Evolutionary conservation across 1,140 invertebrate genomes (phyloP), one percentile per base, ranked within the genome.

Genomic region (Aethina tumida): DNA sequence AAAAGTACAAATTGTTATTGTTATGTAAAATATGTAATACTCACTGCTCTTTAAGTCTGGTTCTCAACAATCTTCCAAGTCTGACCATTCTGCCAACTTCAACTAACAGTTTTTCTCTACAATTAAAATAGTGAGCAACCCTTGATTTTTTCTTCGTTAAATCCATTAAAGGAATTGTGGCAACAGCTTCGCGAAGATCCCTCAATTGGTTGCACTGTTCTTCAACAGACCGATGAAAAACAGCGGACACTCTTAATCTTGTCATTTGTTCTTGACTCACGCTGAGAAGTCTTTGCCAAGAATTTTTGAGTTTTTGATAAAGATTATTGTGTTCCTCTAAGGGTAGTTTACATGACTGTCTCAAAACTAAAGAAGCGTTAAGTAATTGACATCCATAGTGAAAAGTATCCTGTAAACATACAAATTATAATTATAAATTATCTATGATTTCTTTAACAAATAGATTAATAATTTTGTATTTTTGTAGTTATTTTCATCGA

Each of bases 191-290:
- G 9, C 69, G 66, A 18, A 80, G 50, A 35, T 76, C 70, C 9
- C 63, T 55, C 24, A 80, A 43, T 47, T 74, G 70, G 15, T 59
- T 64, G 39, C 73, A 77, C 29, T 79, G 73, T 57, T 84, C 77
- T 52, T 84, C 75, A 25, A 84, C 75, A 33, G 74, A 81, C 41
- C 79, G 46, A 58, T 85, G 74, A 50, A 86, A 86, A 22, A 85
- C 77, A 8, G 79, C 78, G 1, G 79, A 81, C 5, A 85, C 81
- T 41, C 79, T 69, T 4, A 86, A 62, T 6, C 84, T 68, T 0
- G 81, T 84, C 58, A 84, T 73, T 53, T 85, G 78, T 61, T 86
- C 82, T 57, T 82, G 79, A 35, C 77, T 75, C 21, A 83, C 76
- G 2, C 69, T 69, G 25, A 81, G 68, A 7, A 86, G 68, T 37